These are phyloP conservation scores for Drosophila merina DNA, from an alignment of 2,888 invertebrate genomes.

Conservation along the genomic window DNA sequence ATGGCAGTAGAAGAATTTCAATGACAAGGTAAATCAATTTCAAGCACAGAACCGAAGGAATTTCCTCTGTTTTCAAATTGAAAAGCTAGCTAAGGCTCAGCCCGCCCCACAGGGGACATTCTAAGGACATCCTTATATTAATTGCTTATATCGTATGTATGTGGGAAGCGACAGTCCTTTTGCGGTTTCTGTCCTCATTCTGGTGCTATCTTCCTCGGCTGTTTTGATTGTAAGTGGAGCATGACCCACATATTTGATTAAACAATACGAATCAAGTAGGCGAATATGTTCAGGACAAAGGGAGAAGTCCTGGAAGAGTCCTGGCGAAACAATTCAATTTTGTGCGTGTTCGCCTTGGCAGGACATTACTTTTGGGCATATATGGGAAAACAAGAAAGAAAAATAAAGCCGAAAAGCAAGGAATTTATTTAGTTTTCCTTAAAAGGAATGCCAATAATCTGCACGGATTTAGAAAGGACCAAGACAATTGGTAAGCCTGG, in stretches of 20 bases:
- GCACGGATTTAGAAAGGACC: not conserved
- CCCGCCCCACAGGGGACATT: constrained; percentile 22
- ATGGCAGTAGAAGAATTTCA: constrained; percentile 23
- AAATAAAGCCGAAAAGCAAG: not conserved
- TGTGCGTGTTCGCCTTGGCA: constrained; percentile 11
- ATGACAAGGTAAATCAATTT: constrained; percentile 45
- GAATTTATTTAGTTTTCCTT: constrained; percentile 11
- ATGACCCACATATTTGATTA: constrained; percentile 65
- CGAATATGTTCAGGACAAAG: constrained; percentile 24
- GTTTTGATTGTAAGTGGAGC: constrained; percentile 57
- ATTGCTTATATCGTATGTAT: constrained; percentile 41
- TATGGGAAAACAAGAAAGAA: not conserved
- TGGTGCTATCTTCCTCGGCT: not conserved
- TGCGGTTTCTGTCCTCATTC: not conserved
- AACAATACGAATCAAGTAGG: constrained; percentile 45
- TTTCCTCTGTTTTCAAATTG: constrained; percentile 12
- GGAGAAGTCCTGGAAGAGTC: not conserved
- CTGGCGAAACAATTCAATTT: constrained; percentile 36
- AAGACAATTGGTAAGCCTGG: too few species aligned
- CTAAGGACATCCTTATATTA: constrained; percentile 41
- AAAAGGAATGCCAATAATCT: constrained; percentile 19
- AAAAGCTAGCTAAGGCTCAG: not conserved
- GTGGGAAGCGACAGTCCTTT: not conserved
- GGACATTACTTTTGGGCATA: constrained; percentile 1
- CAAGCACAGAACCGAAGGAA: constrained; percentile 20